phyloP scores from a whole-genome alignment of 2,888 invertebrate genomes.

The Tricholauxania praeusta region DNA sequence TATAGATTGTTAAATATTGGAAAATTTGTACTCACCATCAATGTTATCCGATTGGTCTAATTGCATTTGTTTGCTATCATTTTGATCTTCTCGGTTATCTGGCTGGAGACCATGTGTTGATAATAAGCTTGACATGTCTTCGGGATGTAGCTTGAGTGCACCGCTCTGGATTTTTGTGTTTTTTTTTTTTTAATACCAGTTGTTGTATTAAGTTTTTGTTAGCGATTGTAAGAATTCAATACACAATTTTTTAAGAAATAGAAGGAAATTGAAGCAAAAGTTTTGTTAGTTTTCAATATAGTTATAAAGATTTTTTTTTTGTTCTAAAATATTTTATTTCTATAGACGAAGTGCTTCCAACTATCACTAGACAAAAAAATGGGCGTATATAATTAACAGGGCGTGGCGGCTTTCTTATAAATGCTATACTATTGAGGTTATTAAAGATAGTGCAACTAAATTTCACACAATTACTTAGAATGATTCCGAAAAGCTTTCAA shows the following conservation, averaged over 20 bases:
- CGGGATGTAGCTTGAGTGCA: constrained; percentile 68
- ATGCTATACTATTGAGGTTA: too few species aligned
- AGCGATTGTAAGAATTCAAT: background rate
- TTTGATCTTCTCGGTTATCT: constrained; percentile 72
- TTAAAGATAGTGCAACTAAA: too few species aligned
- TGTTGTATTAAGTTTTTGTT: too few species aligned
- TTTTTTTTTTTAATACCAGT: too few species aligned
- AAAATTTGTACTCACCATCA: constrained; percentile 76
- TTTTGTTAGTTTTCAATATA: background rate
- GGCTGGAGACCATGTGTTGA: constrained; percentile 73
- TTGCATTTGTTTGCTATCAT: constrained; percentile 70
- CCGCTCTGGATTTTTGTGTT: constrained; percentile 50
- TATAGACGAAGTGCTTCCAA: too few species aligned
- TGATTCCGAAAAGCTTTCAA: too few species aligned
- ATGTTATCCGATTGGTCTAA: constrained; percentile 80
- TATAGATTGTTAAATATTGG: constrained; percentile 10
- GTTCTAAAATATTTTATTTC: too few species aligned
- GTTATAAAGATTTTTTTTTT: too few species aligned
- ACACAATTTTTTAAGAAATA: background rate
- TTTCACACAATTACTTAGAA: too few species aligned
- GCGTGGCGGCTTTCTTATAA: too few species aligned
- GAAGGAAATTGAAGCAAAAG: constrained; percentile 14
- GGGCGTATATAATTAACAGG: too few species aligned
- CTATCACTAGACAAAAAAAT: too few species aligned
- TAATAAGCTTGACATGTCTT: constrained; percentile 75